phyloP scores from a whole-genome alignment of 2,888 invertebrate species.

The Drosophila melanocephala region DNA sequence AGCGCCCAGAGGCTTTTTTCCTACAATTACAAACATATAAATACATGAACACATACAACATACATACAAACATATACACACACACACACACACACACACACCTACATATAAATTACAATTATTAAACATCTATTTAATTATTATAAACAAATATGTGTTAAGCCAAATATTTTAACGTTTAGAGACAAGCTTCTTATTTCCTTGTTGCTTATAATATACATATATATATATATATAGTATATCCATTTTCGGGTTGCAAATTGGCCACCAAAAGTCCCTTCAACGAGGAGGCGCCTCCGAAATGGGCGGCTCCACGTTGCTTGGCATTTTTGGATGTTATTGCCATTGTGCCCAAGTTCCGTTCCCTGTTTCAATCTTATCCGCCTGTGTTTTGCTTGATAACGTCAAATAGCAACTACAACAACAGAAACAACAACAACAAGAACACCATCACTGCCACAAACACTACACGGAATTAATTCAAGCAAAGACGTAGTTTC shows the following conservation, averaged over 20 bases:
- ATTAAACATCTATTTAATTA: conserved; percentile 68
- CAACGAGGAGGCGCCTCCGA: conserved; percentile 9
- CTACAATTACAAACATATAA: conserved; percentile 57
- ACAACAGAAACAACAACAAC: conserved; percentile 21
- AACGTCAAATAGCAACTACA: conserved; percentile 24
- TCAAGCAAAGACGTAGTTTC: conserved; percentile 46
- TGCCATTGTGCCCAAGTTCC: conserved; percentile 17
- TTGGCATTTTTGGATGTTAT: conserved; percentile 24
- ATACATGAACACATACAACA: conserved; percentile 52
- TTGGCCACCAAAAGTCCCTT: conserved; percentile 19
- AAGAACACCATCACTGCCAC: conserved; percentile 54
- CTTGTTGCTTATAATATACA: conserved; percentile 17
- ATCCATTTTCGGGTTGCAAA: conserved; percentile 11
- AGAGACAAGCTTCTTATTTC: conserved; percentile 50
- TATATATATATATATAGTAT: conserved; percentile 4
- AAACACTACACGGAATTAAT: conserved; percentile 39
- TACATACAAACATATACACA: conserved; percentile 30
- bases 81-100: conserved; percentile 44
- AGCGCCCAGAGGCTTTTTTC: conserved; percentile 78
- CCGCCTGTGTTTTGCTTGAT: conserved; percentile 31
- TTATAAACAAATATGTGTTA: conserved; percentile 72
- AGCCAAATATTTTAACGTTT: conserved; percentile 73
- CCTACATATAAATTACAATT: conserved; percentile 53
- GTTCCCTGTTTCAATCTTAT: conserved; percentile 21
- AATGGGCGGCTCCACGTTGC: conserved; percentile 5